A percentile compares a stretch with the other conserved stretches of the same genome.
Evolutionary conservation across 2,113 vertebrate species (phyloP).

Genomic region (Eupsittula cactorum): DNA sequence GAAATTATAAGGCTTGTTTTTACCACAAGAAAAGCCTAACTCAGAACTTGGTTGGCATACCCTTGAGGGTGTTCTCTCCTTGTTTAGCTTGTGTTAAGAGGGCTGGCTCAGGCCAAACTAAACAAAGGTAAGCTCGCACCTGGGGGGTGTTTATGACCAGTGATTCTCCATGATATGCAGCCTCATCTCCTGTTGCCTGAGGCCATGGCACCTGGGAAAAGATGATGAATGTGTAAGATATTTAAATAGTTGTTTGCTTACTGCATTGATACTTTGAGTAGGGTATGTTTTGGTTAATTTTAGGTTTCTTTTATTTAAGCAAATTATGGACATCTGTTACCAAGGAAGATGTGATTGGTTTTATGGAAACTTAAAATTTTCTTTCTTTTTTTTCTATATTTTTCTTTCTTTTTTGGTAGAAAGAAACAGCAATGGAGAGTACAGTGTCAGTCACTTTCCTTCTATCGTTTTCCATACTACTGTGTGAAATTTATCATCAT

Average conservation of each 20-base stretch:
- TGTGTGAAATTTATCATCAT: conserved; percentile 56
- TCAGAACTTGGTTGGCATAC: too few species aligned
- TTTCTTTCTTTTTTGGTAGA: not conserved
- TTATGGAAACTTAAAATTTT: not conserved
- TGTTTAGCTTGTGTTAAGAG: not conserved
- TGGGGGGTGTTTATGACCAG: not conserved
- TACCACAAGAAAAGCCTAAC: not conserved
- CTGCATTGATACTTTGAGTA: not conserved
- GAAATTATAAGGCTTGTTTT: not conserved
- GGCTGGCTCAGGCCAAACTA: not conserved
- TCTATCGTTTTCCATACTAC: conserved; percentile 32
- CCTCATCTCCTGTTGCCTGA: not conserved
- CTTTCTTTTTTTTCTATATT: not conserved
- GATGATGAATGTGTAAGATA: not conserved
- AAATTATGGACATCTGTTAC: not conserved
- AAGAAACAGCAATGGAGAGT: conserved; percentile 67
- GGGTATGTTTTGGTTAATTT: not conserved
- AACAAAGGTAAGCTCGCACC: not conserved
- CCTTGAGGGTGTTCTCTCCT: not conserved
- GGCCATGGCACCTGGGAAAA: not conserved
- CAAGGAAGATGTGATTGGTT: accelerated
- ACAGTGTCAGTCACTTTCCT: conserved; percentile 30
- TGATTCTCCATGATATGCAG: not conserved
- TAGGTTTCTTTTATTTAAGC: not conserved
- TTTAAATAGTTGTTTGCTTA: not conserved